These are phyloP conservation scores for Malacoctenus gilli DNA, from an alignment of 2,797 vertebrate species.

Conservation along the genomic window DNA sequence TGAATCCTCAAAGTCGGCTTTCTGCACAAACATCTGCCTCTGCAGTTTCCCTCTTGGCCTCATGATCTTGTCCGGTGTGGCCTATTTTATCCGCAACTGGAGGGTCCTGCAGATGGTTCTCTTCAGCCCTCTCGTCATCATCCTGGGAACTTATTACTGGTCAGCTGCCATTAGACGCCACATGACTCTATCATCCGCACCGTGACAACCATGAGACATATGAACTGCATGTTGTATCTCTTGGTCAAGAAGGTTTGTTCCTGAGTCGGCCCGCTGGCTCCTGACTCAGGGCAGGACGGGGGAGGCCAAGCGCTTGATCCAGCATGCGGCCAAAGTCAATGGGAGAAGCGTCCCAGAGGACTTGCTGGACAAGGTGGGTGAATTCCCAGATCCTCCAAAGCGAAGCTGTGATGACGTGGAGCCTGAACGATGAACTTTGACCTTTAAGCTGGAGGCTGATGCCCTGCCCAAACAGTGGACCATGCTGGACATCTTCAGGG, in stretches of 20 bases:
- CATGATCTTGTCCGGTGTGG: constrained; percentile 84
- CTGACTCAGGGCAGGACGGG: constrained; percentile 81
- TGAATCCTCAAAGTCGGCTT: constrained; percentile 79
- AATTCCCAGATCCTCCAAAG: no score
- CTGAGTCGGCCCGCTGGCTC: constrained; percentile 92
- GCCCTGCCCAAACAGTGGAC: no score
- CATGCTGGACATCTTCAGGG: no score
- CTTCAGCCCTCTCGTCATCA: constrained; percentile 72
- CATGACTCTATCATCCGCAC: no score
- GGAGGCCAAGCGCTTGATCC: constrained; percentile 81
- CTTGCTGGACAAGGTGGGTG: constrained; percentile 82
- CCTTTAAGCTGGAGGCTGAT: no score
- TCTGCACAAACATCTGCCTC: constrained; percentile 81
- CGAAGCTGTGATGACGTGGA: no score
- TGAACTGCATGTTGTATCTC: no score
- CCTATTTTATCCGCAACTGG: constrained; percentile 86
- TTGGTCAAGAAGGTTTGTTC: constrained; percentile 80
- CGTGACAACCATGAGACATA: no score
- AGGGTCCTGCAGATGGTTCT: constrained; percentile 84
- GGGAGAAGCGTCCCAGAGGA: constrained; percentile 71
- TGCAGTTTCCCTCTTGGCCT: constrained; percentile 76
- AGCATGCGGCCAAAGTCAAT: constrained; percentile 84
- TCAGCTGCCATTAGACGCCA: no score
- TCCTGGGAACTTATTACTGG: constrained; percentile 79
- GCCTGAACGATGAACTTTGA: no score